phyloP scores from a whole-genome alignment of 2,113 vertebrate genomes.

The Aepyceros melampus region DNA sequence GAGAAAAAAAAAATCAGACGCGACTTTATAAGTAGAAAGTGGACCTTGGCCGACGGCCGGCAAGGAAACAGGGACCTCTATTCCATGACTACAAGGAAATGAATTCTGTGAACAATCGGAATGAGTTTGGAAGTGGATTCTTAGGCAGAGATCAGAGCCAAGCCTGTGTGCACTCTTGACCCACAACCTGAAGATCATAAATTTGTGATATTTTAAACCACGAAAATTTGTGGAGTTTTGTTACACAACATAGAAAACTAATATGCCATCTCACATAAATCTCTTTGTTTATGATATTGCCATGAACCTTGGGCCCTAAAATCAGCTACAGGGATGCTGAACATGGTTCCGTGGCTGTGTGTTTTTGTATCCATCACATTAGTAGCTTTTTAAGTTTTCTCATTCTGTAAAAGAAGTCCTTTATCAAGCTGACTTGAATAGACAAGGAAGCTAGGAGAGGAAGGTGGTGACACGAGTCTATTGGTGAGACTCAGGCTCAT shows the following conservation, averaged over 20 bases:
- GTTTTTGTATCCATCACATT: neutral
- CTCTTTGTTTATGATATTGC: neutral
- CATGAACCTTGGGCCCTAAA: neutral
- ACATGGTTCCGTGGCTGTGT: neutral
- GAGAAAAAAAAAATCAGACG: neutral
- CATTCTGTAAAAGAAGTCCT: neutral
- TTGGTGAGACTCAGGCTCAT: neutral
- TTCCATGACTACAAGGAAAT: neutral
- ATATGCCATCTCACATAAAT: neutral
- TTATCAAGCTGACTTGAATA: neutral
- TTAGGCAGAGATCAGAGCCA: neutral
- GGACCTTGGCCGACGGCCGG: neutral
- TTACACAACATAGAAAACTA: neutral
- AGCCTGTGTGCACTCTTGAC: neutral
- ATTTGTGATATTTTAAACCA: neutral
- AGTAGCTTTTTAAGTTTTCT: neutral
- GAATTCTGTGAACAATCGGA: neutral
- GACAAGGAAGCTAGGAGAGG: neutral
- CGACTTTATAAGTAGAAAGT: neutral
- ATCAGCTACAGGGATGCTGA: neutral
- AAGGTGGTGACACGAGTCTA: neutral
- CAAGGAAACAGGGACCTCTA: neutral
- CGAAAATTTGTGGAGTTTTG: neutral
- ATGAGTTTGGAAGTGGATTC: neutral
- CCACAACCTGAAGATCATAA: neutral